Base-by-base conservation (phyloP, 37 sponge, comb jelly and placozoan genomes). In the Hormiphora californensis region DNA sequence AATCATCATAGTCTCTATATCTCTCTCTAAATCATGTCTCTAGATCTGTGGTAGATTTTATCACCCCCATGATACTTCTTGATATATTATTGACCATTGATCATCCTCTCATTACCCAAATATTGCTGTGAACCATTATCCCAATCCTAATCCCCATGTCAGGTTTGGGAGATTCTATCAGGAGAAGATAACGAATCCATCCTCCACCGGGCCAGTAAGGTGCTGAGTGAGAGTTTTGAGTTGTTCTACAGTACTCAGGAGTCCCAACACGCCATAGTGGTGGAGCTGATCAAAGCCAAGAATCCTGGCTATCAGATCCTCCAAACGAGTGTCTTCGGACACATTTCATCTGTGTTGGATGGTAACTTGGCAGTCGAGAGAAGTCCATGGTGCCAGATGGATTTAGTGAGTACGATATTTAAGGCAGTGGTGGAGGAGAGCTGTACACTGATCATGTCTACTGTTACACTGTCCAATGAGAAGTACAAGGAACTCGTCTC, bases 171-270 rank as follows among this genome's bases (percentile, higher is more conserved):
- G 67, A 65, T 65, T 4, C 17, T 65, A 38, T 65, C 67, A 2
- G 35, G 67, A 36, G 35, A 65, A 8, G 32, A 65, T 39, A 65
- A 38, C 35, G 67, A 65, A 65, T 35, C 67, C 17, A 65, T 65
- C 67, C 37, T 65, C 38, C 32, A 65, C 11, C 38, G 38, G 35
- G 67, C 67, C 37, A 65, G 67, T 39, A 65, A 65, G 67, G 35
- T 65, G 38, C 67, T 65, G 8, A 65, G 67, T 32, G 9, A 65
- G 38, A 65, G 67, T 33, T 65, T 65, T 32, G 67, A 65, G 28
- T 17, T 65, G 67, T 65, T 65, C 35, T 65, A 65, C 67, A 65
- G 67, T 39, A 65, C 38, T 32, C 38, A 65, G 37, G 67, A 65
- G 37, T 30, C 67, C 67, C 67, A 65, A 33, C 67, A 65, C 35